A percentile compares a stretch with the other conserved stretches of the same genome.
Evolutionary conservation across 2,888 invertebrate genomes (phyloP).

Genomic region (Tipula confusa): DNA sequence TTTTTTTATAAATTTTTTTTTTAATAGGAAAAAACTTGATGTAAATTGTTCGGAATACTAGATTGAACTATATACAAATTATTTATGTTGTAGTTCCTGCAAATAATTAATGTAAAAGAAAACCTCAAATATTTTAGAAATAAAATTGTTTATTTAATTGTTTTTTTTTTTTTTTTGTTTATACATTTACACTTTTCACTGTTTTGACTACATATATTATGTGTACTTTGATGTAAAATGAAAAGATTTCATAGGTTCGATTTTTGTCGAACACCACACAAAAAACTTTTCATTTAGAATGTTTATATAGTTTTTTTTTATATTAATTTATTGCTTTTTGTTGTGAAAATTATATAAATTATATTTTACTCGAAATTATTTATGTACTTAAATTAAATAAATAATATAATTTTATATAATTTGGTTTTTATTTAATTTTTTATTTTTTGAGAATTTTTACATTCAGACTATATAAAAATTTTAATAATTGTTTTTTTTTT

Average conservation of each 20-base stretch:
- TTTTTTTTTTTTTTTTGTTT: background rate
- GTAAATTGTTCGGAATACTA: too few species aligned
- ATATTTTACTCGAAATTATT: background rate
- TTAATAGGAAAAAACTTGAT: too few species aligned
- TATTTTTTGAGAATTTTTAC: background rate
- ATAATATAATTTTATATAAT: background rate
- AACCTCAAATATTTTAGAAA: background rate
- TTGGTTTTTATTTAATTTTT: background rate
- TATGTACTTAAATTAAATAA: background rate
- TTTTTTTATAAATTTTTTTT: too few species aligned
- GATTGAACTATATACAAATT: too few species aligned
- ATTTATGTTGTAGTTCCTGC: too few species aligned
- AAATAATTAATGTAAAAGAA: background rate
- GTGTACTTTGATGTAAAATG: background rate
- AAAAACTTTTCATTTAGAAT: background rate
- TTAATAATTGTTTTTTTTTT: background rate
- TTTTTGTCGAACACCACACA: background rate
- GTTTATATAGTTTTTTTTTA: background rate
- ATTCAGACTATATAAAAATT: conserved; percentile 1
- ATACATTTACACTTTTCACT: conserved; percentile 16
- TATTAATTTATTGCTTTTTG: background rate
- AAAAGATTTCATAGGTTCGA: background rate
- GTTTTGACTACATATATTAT: background rate
- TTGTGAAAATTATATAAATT: background rate
- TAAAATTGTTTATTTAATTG: background rate